These are phyloP conservation scores for Tetragonula carbonaria DNA, from an alignment of 2,888 invertebrate genomes.

Conservation along the genomic window DNA sequence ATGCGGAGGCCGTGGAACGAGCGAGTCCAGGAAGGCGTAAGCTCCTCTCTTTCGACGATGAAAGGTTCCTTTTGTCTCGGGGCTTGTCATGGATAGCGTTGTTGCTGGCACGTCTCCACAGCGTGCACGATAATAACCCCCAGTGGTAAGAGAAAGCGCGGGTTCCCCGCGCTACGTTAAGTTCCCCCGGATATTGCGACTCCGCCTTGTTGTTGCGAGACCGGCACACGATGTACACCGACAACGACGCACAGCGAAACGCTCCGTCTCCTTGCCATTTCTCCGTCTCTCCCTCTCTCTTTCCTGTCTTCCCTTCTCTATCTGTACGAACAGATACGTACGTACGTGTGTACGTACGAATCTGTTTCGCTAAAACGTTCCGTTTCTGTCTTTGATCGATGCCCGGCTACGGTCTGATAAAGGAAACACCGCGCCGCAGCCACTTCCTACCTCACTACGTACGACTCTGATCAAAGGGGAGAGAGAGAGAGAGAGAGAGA, in stretches of 20 bases:
- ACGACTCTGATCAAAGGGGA: slow-evolving; percentile 53
- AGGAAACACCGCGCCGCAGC: slow-evolving; percentile 32
- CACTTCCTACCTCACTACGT: slow-evolving; percentile 35
- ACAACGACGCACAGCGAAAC: slow-evolving; percentile 24
- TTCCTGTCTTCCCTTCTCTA: neutral
- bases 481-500: neutral
- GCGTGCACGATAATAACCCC: slow-evolving; percentile 68
- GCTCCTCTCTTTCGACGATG: slow-evolving; percentile 54
- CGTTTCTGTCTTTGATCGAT: slow-evolving; percentile 68
- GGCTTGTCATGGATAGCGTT: slow-evolving; percentile 66
- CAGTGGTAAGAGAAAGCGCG: slow-evolving; percentile 65
- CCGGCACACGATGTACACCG: slow-evolving; percentile 20
- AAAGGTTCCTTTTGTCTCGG: slow-evolving; percentile 66
- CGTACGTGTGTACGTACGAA: slow-evolving; percentile 30
- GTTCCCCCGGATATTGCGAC: slow-evolving; percentile 67
- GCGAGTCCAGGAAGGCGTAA: slow-evolving; percentile 43
- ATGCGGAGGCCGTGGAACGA: slow-evolving; percentile 12
- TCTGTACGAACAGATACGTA: neutral
- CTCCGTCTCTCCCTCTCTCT: neutral
- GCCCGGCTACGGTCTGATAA: slow-evolving; percentile 40
- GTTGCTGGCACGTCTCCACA: slow-evolving; percentile 61
- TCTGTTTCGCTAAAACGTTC: slow-evolving; percentile 46
- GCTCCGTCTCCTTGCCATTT: slow-evolving; percentile 10
- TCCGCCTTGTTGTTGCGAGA: slow-evolving; percentile 60
- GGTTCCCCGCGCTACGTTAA: slow-evolving; percentile 57